A percentile compares a stretch with the other conserved stretches of the same genome.
Conservation (phyloP, 2,888 invertebrate genomes). For the Microplitis deprimator region DNA sequence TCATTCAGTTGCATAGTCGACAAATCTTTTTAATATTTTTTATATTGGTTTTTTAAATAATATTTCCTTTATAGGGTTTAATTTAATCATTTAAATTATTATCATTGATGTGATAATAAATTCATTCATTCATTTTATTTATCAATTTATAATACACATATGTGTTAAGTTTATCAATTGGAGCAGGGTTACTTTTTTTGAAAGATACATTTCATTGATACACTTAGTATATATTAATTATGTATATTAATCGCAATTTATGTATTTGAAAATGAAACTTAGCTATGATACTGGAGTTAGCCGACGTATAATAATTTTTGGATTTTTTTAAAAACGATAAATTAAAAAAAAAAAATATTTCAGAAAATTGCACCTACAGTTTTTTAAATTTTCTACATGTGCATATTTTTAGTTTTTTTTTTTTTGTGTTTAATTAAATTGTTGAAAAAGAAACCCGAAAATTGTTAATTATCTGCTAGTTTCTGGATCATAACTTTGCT, state of each 20-base stretch:
- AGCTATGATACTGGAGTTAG: too few relatives aligned
- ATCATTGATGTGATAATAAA: neutral
- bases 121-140: neutral
- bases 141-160: neutral
- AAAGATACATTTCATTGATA: neutral
- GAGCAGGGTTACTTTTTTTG: constrained; percentile 1
- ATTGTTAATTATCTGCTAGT: too few relatives aligned
- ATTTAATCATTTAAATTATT: neutral
- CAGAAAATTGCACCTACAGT: too few relatives aligned
- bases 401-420: too few relatives aligned
- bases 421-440: too few relatives aligned
- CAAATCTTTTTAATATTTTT: neutral
- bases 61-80: neutral
- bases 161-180: neutral
- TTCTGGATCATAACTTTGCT: too few relatives aligned
- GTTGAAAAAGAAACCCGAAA: too few relatives aligned
- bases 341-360: too few relatives aligned
- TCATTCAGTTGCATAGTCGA: constrained; percentile 18
- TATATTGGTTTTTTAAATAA: neutral
- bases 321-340: too few relatives aligned
- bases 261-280: too few relatives aligned
- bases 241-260: neutral
- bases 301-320: too few relatives aligned
- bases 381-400: too few relatives aligned
- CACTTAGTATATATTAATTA: neutral